These are phyloP conservation scores for Epiblema foenella DNA, from an alignment of 2,888 invertebrate genomes.

Conservation along the genomic window DNA sequence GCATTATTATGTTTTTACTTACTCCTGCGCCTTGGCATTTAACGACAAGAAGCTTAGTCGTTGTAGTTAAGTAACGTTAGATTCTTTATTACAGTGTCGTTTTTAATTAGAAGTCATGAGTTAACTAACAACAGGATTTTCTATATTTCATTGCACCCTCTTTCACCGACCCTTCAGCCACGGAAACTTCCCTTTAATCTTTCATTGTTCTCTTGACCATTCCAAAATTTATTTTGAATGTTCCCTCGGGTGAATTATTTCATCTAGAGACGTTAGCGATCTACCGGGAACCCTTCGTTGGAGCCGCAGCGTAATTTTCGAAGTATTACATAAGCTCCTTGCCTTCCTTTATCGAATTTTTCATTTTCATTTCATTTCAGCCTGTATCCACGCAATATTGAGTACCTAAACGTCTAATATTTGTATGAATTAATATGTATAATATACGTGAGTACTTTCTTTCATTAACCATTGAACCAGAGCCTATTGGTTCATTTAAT, in stretches of 20 bases:
- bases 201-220: conserved; percentile 73
- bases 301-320: conserved; percentile 18
- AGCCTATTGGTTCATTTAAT: not conserved
- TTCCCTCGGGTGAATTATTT: conserved; percentile 66
- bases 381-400: too few relatives aligned
- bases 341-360: not conserved
- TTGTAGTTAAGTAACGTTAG: conserved; percentile 5
- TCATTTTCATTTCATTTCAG: too few relatives aligned
- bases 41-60: not conserved
- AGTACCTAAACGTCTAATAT: too few relatives aligned
- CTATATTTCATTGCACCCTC: conserved; percentile 14
- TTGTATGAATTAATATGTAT: not conserved
- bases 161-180: conserved; percentile 53
- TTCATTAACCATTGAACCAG: not conserved
- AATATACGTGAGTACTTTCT: not conserved
- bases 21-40: not conserved
- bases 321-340: conserved; percentile 14
- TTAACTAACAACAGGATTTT: conserved; percentile 1
- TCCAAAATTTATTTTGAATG: conserved; percentile 64
- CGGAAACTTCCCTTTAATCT: conserved; percentile 74
- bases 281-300: conserved; percentile 46
- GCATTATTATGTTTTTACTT: conserved; percentile 26
- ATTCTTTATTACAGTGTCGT: not conserved
- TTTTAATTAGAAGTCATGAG: conserved; percentile 8
- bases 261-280: conserved; percentile 56